phyloP scores from a whole-genome alignment of 2,888 invertebrate genomes.

The Chrysotoxum bicinctum region DNA sequence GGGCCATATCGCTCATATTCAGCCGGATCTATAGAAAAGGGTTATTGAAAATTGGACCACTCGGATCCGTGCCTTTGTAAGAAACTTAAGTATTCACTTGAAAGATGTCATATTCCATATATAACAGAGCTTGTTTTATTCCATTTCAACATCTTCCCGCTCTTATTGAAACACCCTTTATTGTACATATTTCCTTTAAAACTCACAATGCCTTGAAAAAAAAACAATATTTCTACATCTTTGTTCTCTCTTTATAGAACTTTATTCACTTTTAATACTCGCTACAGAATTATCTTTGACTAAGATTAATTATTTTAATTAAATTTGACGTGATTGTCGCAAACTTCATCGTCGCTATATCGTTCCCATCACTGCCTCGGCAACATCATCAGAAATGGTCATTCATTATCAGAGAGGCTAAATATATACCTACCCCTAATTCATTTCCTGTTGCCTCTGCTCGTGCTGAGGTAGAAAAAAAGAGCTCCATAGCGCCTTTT shows the following conservation, averaged over 20 bases:
- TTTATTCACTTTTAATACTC: conserved; percentile 24
- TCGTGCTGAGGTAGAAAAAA: background rate
- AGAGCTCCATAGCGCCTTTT: background rate
- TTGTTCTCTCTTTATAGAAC: background rate
- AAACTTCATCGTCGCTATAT: conserved; percentile 16
- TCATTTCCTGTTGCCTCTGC: conserved; percentile 23
- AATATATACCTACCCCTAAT: conserved; percentile 15
- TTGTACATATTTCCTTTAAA: too few species aligned
- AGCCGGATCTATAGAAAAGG: too few species aligned
- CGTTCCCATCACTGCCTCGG: conserved; percentile 16
- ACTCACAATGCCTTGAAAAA: background rate
- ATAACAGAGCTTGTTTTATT: too few species aligned
- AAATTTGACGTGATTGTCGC: conserved; percentile 64
- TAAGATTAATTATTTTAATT: conserved; percentile 72
- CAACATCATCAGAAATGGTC: conserved; percentile 19
- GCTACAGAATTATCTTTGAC: conserved; percentile 44
- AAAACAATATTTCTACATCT: background rate
- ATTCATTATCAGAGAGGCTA: conserved; percentile 1
- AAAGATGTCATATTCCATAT: too few species aligned
- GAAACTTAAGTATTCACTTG: too few species aligned
- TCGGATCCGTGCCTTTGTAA: too few species aligned
- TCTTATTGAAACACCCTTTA: too few species aligned
- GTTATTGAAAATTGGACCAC: too few species aligned
- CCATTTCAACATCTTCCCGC: too few species aligned
- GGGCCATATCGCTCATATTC: too few species aligned